Evolutionary conservation across 1,140 invertebrate species (phyloP).

Genomic region (Macrosteles quadrilineatus): DNA sequence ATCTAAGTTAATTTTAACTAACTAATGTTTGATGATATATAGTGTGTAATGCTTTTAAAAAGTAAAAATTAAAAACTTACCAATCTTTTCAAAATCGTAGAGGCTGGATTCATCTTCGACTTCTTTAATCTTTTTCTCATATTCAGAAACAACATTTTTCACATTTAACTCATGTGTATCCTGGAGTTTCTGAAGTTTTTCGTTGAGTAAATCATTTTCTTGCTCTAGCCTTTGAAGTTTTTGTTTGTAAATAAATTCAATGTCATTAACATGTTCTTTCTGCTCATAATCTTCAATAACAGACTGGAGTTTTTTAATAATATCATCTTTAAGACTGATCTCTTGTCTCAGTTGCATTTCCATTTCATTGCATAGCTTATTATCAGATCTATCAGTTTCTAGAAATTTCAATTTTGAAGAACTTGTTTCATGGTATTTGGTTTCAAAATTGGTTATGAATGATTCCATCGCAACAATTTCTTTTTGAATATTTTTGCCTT

Average conservation of each 20-base stretch:
- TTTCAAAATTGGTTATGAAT: neutral
- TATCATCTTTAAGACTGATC: too few relatives aligned
- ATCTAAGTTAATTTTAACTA: too few relatives aligned
- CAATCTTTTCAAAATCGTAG: neutral
- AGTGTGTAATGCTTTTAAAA: neutral
- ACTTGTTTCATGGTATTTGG: neutral
- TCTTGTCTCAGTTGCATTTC: too few relatives aligned
- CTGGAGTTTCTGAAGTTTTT: neutral
- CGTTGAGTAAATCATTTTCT: neutral
- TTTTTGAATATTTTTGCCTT: neutral
- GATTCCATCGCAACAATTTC: neutral
- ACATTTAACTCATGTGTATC: neutral
- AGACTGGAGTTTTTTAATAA: too few relatives aligned
- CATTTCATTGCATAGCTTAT: too few relatives aligned
- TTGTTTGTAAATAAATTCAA: too few relatives aligned
- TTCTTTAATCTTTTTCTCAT: constrained; percentile 7
- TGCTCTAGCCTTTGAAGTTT: neutral
- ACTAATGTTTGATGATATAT: neutral
- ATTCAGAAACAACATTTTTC: neutral
- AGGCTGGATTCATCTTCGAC: neutral
- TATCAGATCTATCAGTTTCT: too few relatives aligned
- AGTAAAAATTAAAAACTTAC: neutral
- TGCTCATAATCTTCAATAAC: too few relatives aligned
- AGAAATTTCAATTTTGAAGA: too few relatives aligned
- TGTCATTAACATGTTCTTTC: too few relatives aligned